Conservation (phyloP, 2,113 vertebrate species). For the Ifrita kowaldi region DNA sequence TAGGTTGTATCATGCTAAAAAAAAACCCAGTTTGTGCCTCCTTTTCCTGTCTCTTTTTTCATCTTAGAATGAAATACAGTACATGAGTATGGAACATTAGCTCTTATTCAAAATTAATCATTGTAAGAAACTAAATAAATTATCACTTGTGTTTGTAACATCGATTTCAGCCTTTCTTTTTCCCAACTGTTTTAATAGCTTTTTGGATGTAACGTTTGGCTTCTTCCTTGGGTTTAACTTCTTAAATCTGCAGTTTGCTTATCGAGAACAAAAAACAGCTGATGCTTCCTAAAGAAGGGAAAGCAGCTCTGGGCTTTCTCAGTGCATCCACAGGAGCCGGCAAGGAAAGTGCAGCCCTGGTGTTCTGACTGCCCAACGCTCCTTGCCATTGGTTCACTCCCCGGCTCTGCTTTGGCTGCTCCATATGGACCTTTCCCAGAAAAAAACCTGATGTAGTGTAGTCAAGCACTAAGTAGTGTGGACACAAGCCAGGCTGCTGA, state of each 20-base stretch:
- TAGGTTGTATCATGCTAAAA: not conserved
- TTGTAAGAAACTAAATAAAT: constrained; percentile 83
- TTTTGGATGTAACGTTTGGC: not conserved
- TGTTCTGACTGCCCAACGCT: accelerated
- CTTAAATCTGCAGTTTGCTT: not conserved
- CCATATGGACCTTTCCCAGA: not conserved
- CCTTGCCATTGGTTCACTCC: accelerated
- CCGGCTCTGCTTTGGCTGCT: not conserved
- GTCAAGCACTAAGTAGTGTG: not conserved
- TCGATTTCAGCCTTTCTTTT: constrained; percentile 80
- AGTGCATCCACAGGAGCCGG: accelerated
- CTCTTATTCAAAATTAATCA: not conserved
- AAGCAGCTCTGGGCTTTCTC: not conserved
- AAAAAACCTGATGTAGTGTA: not conserved
- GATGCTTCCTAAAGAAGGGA: not conserved
- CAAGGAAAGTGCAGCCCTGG: not conserved
- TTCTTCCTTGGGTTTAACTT: not conserved
- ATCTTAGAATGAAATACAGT: not conserved
- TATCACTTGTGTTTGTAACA: constrained; percentile 83
- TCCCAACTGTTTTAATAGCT: constrained; percentile 71
- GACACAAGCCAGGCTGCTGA: not conserved
- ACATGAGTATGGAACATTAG: not conserved
- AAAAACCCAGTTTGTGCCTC: not conserved
- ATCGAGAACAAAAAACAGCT: not conserved
- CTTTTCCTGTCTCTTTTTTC: not conserved